A percentile compares a stretch with the other conserved stretches of the same genome.
Conservation (phyloP, 2,797 vertebrate genomes). For the Crypturellus tataupa region DNA sequence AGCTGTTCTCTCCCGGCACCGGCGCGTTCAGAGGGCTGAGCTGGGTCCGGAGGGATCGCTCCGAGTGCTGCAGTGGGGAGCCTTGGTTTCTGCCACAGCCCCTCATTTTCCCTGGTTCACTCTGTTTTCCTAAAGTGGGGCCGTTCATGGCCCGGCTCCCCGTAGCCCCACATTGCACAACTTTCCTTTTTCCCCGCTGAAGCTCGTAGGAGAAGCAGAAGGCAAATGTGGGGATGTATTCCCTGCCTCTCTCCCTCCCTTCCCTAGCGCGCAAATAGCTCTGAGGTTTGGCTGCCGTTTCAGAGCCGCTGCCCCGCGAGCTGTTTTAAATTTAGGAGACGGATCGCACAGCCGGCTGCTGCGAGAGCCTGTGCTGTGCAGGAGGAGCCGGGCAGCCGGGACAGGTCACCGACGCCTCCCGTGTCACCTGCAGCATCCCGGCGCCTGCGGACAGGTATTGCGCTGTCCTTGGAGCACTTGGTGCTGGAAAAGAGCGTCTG, state of each 20-base stretch:
- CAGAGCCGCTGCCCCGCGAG: neutral
- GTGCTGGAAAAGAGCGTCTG: neutral
- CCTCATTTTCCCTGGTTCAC: neutral
- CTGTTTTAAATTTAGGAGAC: neutral
- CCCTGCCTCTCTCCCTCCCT: neutral
- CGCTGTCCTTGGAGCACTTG: neutral
- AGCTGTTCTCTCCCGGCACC: neutral
- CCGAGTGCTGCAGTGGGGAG: neutral
- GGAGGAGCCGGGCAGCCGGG: neutral
- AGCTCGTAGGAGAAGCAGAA: fast-evolving
- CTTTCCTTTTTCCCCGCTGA: neutral
- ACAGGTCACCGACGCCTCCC: neutral
- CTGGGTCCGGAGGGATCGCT: too few species aligned
- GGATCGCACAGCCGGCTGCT: neutral
- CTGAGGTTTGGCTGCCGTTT: slow-evolving; percentile 8
- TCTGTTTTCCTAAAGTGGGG: too few species aligned
- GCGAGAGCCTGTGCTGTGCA: fast-evolving
- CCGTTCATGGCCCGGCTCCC: neutral
- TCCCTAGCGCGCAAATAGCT: fast-evolving
- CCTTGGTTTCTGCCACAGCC: neutral
- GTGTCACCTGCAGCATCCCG: neutral
- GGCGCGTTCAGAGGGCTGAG: neutral
- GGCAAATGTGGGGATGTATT: neutral
- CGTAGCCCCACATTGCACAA: neutral
- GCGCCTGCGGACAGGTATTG: neutral